Percentiles rank a stretch among this genome's conserved stretches.
These are phyloP conservation scores for Larimichthys crocea DNA, from an alignment of 2,113 vertebrate genomes.

Conservation along the genomic window DNA sequence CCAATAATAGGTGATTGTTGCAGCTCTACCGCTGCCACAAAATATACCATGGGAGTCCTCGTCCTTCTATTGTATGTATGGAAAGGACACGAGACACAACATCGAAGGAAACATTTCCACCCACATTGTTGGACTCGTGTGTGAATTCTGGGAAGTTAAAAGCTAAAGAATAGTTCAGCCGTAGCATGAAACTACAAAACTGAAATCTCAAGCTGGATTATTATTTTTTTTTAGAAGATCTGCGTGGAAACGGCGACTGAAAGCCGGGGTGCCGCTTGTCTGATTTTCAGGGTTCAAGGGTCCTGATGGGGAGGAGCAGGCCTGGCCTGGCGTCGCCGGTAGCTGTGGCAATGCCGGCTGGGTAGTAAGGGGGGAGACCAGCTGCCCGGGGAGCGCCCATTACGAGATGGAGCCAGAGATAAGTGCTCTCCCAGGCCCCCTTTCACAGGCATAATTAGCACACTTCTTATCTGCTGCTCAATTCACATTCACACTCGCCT, in stretches of 20 bases:
- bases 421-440: conserved; percentile 89
- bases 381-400: conserved; percentile 88
- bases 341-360: conserved; percentile 61
- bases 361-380: conserved; percentile 77
- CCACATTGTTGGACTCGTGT: too few relatives aligned
- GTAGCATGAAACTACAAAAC: neutral
- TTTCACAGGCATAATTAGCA: conserved; percentile 89
- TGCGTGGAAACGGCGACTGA: neutral
- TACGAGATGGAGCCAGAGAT: conserved; percentile 89
- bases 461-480: conserved; percentile 88
- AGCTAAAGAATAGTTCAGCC: neutral
- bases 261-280: conserved; percentile 9
- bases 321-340: conserved; percentile 54
- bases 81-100: neutral
- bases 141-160: neutral
- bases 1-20: too few relatives aligned
- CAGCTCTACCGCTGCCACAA: neutral
- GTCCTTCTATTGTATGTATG: neutral
- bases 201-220: neutral
- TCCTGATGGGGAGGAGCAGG: conserved; percentile 42
- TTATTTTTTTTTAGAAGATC: neutral
- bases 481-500: conserved; percentile 87
- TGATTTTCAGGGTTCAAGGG: conserved; percentile 37
- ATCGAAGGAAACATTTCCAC: neutral
- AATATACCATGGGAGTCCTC: neutral